Evolutionary conservation across 2,888 invertebrate genomes (phyloP).

Genomic region (Eumerus sabulonum): DNA sequence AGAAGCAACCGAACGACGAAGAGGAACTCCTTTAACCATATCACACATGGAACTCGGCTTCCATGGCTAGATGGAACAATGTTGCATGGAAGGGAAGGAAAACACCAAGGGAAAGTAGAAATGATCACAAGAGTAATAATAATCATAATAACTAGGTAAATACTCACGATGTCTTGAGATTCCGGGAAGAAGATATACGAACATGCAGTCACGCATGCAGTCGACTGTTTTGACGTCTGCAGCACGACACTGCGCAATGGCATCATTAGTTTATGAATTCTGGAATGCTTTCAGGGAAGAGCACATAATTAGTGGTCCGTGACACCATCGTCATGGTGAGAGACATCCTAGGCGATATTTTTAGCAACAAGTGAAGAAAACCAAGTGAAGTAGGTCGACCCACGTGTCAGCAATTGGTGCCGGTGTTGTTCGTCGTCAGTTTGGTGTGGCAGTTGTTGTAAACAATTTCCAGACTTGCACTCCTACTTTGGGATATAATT

Average conservation of each 20-base stretch:
- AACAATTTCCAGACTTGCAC: constrained; percentile 10
- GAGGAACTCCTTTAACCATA: constrained; percentile 35
- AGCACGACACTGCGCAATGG: constrained; percentile 2
- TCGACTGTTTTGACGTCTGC: constrained; percentile 8
- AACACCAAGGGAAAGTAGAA: constrained; percentile 12
- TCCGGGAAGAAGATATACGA: background rate
- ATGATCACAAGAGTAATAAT: background rate
- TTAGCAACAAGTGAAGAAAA: constrained; percentile 10
- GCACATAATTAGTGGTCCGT: constrained; percentile 28
- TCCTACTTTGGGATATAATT: background rate
- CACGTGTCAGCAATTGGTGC: background rate
- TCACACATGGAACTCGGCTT: constrained; percentile 14
- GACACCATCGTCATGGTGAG: too few relatives aligned
- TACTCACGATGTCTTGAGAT: constrained; percentile 10
- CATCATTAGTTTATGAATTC: constrained; percentile 25
- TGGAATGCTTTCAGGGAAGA: constrained; percentile 6
- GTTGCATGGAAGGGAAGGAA: constrained; percentile 11
- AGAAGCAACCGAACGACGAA: background rate
- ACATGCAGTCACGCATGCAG: constrained; percentile 23
- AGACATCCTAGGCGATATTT: too few relatives aligned
- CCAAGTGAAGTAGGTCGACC: constrained; percentile 27
- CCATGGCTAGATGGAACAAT: background rate
- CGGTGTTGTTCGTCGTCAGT: background rate
- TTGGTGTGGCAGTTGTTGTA: constrained; percentile 1
- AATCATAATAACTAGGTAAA: constrained; percentile 19